Evolutionary conservation across 2,888 invertebrate species (phyloP), one percentile per base, ranked within the genome.

Genomic region (Amitus sp.): DNA sequence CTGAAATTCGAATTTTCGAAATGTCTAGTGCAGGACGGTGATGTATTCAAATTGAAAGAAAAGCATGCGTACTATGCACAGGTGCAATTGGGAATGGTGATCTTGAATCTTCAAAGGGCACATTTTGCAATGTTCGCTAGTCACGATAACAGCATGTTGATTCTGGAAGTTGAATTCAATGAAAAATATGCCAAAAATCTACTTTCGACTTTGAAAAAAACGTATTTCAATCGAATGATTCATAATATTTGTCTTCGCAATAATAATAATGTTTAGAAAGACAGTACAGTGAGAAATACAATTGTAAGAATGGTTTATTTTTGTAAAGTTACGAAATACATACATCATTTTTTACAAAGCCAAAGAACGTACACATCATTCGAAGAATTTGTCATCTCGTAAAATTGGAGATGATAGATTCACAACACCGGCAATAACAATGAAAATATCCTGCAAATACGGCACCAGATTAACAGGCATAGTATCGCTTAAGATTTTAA

Each of bases 41-140:
- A 30, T 33, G 19, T 33, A 10, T 5, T 17, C n/a, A 6, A 9
- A 3, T 30, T 50, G 3, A 59, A 59, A 46, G 23, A 46, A 46
- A 59, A 59, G 18, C 53, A 59, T 42, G 17, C 30, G n/a, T 59
- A 59, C 12, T 53, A 39, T 12, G 53, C 45, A 2, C 58, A 59
- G 46, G 43, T 57, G 7, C 57, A 57, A 23, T 45, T 53, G 3
- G 45, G 51, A 0, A 58, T 49, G 53, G 37, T 46, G 13, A 15
- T 48, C n/a, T 27, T 57, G 10, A 57, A 57, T n/a, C 5, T 57
- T 13, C 17, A 20, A 12, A 19, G 20, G 19, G 45, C 30, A 23
- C 18, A 39, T 34, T 51, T 57, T 17, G 17, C 49, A 9, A 47
- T 57, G 23, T 47, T 47, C 39, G 58, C 60, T 12, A 10, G 10